Evolutionary conservation across 2,797 vertebrate genomes (phyloP).

Genomic region (Pelochelys cantorii): DNA sequence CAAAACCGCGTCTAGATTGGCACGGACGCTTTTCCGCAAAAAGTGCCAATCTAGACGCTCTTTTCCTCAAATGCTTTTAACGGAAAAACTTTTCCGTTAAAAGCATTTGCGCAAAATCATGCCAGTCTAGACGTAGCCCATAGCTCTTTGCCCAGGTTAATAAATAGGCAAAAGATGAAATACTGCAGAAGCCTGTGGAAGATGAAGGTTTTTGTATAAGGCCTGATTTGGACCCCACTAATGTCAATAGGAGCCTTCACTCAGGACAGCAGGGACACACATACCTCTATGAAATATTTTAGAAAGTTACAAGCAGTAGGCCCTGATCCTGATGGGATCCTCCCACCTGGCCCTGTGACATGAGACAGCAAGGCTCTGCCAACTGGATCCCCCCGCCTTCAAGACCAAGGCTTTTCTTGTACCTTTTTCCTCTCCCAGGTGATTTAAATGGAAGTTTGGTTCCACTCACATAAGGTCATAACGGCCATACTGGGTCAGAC

Average conservation of each 20-base stretch:
- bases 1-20: too few relatives aligned
- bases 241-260: fast-evolving
- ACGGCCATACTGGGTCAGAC: too few relatives aligned
- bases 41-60: too few relatives aligned
- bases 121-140: too few relatives aligned
- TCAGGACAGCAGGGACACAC: not conserved
- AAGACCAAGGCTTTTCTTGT: not conserved
- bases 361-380: not conserved
- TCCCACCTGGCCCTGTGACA: not conserved
- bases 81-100: too few relatives aligned
- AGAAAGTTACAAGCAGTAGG: not conserved
- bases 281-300: not conserved
- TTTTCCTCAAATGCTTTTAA: too few relatives aligned
- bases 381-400: not conserved
- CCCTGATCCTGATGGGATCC: not conserved
- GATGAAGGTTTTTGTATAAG: not conserved
- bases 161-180: not conserved
- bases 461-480: not conserved
- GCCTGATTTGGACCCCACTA: not conserved
- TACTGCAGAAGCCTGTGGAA: not conserved
- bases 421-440: not conserved
- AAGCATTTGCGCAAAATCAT: too few relatives aligned
- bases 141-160: not conserved
- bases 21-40: too few relatives aligned
- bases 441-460: not conserved